Base-by-base conservation (phyloP, 2,797 vertebrate species). In the Nannoperca obscura region DNA sequence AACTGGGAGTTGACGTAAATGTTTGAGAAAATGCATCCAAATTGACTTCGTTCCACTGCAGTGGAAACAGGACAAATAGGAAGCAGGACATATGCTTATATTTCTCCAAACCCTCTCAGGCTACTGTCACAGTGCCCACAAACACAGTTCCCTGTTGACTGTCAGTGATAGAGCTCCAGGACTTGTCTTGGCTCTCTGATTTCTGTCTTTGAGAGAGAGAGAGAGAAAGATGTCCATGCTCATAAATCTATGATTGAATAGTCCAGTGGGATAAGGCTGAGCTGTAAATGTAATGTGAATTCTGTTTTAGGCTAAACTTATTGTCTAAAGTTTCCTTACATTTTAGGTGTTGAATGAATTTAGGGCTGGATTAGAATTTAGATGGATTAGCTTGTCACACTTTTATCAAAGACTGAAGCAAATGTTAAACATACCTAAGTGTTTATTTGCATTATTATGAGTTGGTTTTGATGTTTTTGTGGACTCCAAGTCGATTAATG, bases 31-130 rank as follows among this genome's bases (percentile, higher is more conserved):
- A 69, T 59, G 65, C 52, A 30, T 90, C 84, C 86, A 91, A 88
- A 73, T 71, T 88, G 86, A 88, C 86, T 83, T 84, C 50, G 70
- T 71, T 86, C 80, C 87, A 81, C 77, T 44, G 50, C 75, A 77
- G 81, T 86, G 84, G 87, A 90, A 88, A 63, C 81, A 66, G 82
- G 85, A 92, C 86, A 82, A 87, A 49, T 66, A 86, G 72, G 84
- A 91, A 86, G 77, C 83, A 70, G 81, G 86, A 91, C 91, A 89
- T 91, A 91, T 93, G 92, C 88, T 91, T 88, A 71, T 82, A 67
- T 86, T 80, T 80, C 89, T 85, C 82, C 79, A 86, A 80, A 86
- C 49, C 59, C 84, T 88, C 85, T 81, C 59, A 57, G 88, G 88
- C 81, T 71, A 36, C 88, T 87, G 89, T 89, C 88, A 84, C 78